phyloP scores from a whole-genome alignment of 2,797 vertebrate genomes.

The Coluber constrictor region DNA sequence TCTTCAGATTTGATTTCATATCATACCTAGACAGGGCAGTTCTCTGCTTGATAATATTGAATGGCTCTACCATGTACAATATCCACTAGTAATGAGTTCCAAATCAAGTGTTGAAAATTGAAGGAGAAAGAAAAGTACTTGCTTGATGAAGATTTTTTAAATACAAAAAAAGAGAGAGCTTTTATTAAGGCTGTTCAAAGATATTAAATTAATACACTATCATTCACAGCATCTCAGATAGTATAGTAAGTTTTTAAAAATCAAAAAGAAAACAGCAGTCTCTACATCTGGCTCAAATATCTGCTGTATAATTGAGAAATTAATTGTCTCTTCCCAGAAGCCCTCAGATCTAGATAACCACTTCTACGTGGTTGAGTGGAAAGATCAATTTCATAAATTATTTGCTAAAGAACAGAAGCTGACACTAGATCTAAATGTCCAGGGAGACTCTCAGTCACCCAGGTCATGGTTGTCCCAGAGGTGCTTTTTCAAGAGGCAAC shows the following conservation, averaged over 20 bases:
- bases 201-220: background rate
- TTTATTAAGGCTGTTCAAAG: background rate
- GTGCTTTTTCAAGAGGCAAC: too few species aligned
- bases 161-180: background rate
- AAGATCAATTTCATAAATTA: background rate
- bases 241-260: background rate
- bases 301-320: background rate
- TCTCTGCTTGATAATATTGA: background rate
- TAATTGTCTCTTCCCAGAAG: background rate
- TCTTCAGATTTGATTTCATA: background rate
- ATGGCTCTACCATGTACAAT: background rate
- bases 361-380: background rate
- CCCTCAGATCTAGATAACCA: background rate
- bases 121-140: background rate
- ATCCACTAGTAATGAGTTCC: background rate
- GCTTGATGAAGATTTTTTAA: background rate
- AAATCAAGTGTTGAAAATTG: background rate
- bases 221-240: background rate
- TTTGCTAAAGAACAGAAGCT: background rate
- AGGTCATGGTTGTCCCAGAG: too few species aligned
- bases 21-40: background rate
- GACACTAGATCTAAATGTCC: background rate
- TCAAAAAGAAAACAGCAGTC: background rate
- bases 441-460: too few species aligned
- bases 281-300: background rate